phyloP scores from a whole-genome alignment of 2,113 vertebrate species.

The Myodes glareolus region DNA sequence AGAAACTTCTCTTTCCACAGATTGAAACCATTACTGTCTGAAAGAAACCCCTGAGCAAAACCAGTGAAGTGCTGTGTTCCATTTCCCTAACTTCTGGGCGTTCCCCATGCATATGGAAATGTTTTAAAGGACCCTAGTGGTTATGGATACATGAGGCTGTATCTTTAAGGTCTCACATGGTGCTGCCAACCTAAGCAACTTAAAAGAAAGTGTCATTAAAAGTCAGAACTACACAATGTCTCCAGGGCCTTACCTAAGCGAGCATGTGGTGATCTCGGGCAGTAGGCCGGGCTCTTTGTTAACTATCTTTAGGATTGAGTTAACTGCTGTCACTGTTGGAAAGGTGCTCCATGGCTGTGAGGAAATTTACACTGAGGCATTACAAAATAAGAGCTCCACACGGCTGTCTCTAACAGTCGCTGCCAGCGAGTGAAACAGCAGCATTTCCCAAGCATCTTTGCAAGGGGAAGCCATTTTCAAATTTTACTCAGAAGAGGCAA shows the following conservation, averaged over 20 bases:
- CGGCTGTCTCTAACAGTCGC: background rate
- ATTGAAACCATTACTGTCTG: background rate
- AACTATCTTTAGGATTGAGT: constrained; percentile 50
- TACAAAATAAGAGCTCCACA: constrained; percentile 25
- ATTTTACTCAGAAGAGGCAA: constrained; percentile 18
- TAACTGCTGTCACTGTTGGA: constrained; percentile 41
- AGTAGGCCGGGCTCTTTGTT: background rate
- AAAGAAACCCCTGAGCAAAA: background rate
- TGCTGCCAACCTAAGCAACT: background rate
- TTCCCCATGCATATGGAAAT: background rate
- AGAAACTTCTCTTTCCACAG: background rate
- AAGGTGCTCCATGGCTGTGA: constrained; percentile 1
- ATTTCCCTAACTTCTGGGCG: background rate
- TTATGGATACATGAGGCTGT: background rate
- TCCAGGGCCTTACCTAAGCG: background rate
- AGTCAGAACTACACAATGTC: background rate
- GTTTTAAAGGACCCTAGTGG: background rate
- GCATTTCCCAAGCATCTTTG: background rate
- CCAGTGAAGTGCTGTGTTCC: background rate
- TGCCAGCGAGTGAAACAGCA: constrained; percentile 17
- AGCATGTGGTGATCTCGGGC: background rate
- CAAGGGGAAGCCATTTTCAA: constrained; percentile 10
- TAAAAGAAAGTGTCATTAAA: background rate
- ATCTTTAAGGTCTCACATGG: background rate
- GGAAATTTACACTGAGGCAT: constrained; percentile 38